Base-by-base conservation (phyloP, 2,113 vertebrate species). In the Petroica traversi region DNA sequence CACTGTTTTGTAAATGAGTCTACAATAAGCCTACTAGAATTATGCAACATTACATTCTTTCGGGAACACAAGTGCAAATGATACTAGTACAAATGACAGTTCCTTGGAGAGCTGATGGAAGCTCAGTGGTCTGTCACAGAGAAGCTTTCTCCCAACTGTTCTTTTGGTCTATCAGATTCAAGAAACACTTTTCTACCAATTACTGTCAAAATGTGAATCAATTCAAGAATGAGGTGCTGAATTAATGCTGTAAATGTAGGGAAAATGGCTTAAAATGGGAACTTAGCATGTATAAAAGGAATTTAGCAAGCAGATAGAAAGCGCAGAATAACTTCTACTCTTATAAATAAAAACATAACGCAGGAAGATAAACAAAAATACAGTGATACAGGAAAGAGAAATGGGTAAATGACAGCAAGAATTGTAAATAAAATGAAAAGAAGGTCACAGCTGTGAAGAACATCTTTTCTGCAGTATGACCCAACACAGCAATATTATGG, bases 121-220 rank as follows among this genome's bases (percentile, higher is more conserved):
- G 68, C 66, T 93, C 14, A 14, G 67, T 55, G 77, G 79, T 92
- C 84, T 93, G 88, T 73, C 91, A 97, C 41, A 38, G 8, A 36
- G 49, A 91, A 86, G 75, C 63, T 93, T 97, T 97, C 84, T 96
- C 83, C 88, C 63, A 91, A 83, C 83, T 62, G 25, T 51, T 79
- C 75, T 88, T 95, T 62, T 75, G 26, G 87, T 96, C 93, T 96
- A 93, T 93, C 78, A 89, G 71, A 97, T 88, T 97, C 91, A 92
- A 97, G 89, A 97, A 97, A 97, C 31, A 73, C 81, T 95, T 93
- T 97, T 96, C 87, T 95, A 98, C 75, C 93, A 97, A 96, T 97
- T 97, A 97, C 91, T 97, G 96, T 97, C 92, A 97, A 94, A 97
- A 97, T 80, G 63, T 96, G 93, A 96, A 96, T 95, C 96, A 95